These are phyloP conservation scores for Antedon mediterranea DNA, from an alignment of 53 echinoderm and acorn worm species.

Conservation along the genomic window DNA sequence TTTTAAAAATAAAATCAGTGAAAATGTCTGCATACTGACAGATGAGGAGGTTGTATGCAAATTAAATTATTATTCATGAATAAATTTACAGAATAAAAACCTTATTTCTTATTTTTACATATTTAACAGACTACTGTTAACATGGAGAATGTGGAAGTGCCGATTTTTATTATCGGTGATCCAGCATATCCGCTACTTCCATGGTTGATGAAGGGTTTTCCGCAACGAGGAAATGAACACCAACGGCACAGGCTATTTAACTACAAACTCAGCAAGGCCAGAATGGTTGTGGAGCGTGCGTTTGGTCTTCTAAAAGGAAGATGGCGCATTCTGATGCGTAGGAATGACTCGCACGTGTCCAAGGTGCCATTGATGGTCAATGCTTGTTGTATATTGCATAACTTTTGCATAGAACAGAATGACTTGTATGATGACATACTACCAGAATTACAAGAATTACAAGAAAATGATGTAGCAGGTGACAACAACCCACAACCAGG, in stretches of 20 bases:
- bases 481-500: no score
- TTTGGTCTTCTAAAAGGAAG: conserved; percentile 63
- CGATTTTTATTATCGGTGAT: conserved; percentile 35
- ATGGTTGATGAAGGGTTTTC: conserved; percentile 55
- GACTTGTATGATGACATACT: background rate
- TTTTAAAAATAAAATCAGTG: no score
- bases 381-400: conserved; percentile 48
- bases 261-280: conserved; percentile 27
- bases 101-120: no score
- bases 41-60: no score
- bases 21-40: no score
- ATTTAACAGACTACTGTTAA: background rate
- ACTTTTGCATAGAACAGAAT: conserved; percentile 25
- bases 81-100: no score
- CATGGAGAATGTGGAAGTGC: conserved; percentile 25
- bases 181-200: conserved; percentile 43
- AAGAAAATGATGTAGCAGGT: no score
- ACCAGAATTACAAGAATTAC: no score
- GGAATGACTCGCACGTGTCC: conserved; percentile 26
- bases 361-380: conserved; percentile 15
- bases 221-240: conserved; percentile 5
- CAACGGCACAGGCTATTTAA: conserved; percentile 18
- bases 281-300: conserved; percentile 40
- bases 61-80: no score
- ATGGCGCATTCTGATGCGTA: conserved; percentile 30